Evolutionary conservation across 2,888 invertebrate species (phyloP).

Genomic region (Drosophila robusta): DNA sequence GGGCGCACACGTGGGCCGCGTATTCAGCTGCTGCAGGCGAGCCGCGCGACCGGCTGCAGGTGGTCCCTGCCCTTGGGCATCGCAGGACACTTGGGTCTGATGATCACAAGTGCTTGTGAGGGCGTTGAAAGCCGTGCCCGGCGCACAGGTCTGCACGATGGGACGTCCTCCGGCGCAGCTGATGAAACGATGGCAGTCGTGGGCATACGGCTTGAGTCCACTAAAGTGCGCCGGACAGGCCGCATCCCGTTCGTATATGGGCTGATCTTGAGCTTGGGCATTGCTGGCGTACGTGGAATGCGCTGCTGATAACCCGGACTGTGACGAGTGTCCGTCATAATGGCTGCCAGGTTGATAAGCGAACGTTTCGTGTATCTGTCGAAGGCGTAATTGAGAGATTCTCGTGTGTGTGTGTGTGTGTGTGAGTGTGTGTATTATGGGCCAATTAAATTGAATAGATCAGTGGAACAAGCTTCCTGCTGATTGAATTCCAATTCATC

Average conservation of each 20-base stretch:
- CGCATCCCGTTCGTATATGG: slow-evolving; percentile 65
- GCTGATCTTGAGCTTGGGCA: slow-evolving; percentile 60
- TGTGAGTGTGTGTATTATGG: background rate
- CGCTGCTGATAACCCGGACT: slow-evolving; percentile 72
- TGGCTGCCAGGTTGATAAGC: slow-evolving; percentile 73
- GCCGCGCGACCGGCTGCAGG: slow-evolving; percentile 23
- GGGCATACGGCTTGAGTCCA: slow-evolving; percentile 87
- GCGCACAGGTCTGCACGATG: slow-evolving; percentile 87
- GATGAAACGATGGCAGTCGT: slow-evolving; percentile 88
- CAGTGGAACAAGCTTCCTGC: slow-evolving; percentile 21
- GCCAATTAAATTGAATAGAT: slow-evolving; percentile 19
- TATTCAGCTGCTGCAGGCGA: slow-evolving; percentile 36
- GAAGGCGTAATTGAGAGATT: slow-evolving; percentile 51
- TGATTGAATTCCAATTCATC: slow-evolving; percentile 26
- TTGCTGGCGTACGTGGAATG: no score
- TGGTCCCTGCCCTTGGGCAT: slow-evolving; percentile 23
- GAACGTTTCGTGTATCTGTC: slow-evolving; percentile 72
- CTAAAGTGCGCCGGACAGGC: slow-evolving; percentile 86
- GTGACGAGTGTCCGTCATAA: slow-evolving; percentile 34
- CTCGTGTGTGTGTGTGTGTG: background rate
- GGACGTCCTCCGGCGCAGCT: slow-evolving; percentile 89
- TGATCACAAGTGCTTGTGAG: slow-evolving; percentile 88
- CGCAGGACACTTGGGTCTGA: slow-evolving; percentile 87
- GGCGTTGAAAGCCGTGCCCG: slow-evolving; percentile 89
- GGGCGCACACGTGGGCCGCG: slow-evolving; percentile 84